Base-by-base conservation (phyloP, 2,797 vertebrate genomes). In the Acanthurus leucopareius region DNA sequence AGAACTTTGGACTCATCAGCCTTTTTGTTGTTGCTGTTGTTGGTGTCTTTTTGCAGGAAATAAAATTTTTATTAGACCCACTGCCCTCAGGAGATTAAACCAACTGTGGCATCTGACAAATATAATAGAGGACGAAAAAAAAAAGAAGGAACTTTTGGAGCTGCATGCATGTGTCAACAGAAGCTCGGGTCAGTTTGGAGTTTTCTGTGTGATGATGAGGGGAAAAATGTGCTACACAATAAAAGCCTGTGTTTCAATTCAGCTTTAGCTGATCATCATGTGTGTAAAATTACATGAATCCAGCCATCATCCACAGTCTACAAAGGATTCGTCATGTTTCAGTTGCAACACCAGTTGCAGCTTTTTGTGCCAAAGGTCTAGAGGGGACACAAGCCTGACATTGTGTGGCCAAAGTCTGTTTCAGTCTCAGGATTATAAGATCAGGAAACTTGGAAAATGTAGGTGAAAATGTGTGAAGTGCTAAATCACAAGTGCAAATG, bases 301-400 rank as follows among this genome's bases (percentile, higher is more conserved):
- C 54, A 42, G 9, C 44, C 51, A 51, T 75, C 62, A 52, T 25
- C 14, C 53, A 42, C 38, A 59, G 64, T 60, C 66, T 76, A 68
- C 8, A 52, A 59, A 66, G 51, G 45, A 76, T 83, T 77, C 7
- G 10, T 68, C 73, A 85, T 77, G 72, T 77, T 83, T 66, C 51
- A 78, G 69, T 79, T 83, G 71, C 69, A 9, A 85, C 75, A 84
- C 78, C 70, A 80, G 72, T 73, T 63, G 60, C 63, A 80, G 88
- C 78, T 89, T 93, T 92, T 91, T 73, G 74, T 86, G 84, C 82
- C 86, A 82, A n/a, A 71, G 28, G 73, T 25, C 73, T 77, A 71
- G 16, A 74, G 7, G 25, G 44, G 15, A 84, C 90, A 93, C 89
- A 94, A 87, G 58, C 77, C 52, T 42, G 48, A 87, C 74, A 86